phyloP scores from a whole-genome alignment of 1,140 invertebrate genomes.

The Bombus superbus region DNA sequence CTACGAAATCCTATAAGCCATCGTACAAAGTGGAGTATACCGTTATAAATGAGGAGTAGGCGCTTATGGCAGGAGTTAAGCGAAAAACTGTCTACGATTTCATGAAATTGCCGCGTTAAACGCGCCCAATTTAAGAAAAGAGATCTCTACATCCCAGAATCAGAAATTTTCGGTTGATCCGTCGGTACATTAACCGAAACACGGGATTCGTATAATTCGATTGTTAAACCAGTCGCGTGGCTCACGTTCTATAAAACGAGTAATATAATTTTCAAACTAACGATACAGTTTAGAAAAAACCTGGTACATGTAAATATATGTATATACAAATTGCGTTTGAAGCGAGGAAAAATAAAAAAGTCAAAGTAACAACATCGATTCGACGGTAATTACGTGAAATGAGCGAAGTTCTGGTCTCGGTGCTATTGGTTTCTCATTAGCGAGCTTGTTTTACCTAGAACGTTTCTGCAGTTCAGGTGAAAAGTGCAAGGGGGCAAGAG shows the following conservation, averaged over 20 bases:
- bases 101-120: constrained; percentile 26
- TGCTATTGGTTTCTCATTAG: constrained; percentile 52
- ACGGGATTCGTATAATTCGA: neutral
- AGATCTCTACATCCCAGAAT: neutral
- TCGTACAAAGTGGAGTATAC: constrained; percentile 50
- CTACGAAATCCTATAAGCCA: constrained; percentile 75
- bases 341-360: neutral
- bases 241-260: no score
- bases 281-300: no score
- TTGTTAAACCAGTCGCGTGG: neutral
- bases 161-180: neutral
- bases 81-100: constrained; percentile 33
- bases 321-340: neutral
- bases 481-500: constrained; percentile 24
- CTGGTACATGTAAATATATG: neutral
- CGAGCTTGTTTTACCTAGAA: constrained; percentile 37
- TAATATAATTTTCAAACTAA: no score
- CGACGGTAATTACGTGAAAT: constrained; percentile 43
- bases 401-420: constrained; percentile 30
- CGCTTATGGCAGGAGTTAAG: constrained; percentile 31
- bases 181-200: neutral
- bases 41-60: constrained; percentile 28
- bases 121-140: neutral
- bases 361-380: constrained; percentile 14
- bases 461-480: constrained; percentile 30